Evolutionary conservation across 2,888 invertebrate genomes (phyloP).

Genomic region (Brassicogethes aeneus): DNA sequence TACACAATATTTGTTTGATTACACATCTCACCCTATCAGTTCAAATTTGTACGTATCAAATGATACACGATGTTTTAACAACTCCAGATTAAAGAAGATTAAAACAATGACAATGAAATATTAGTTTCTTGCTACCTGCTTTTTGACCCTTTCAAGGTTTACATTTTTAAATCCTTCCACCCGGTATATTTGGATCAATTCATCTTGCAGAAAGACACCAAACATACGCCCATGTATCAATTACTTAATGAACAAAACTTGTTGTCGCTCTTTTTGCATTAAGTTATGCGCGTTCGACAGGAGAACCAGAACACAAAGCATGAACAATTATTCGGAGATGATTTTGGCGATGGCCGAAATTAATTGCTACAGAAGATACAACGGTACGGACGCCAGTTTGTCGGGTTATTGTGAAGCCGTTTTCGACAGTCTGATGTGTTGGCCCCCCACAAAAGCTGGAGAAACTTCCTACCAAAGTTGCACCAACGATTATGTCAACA

Average conservation of each 20-base stretch:
- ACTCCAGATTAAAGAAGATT: too few relatives aligned
- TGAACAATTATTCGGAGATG: too few relatives aligned
- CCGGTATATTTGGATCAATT: too few relatives aligned
- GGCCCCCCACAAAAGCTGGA: conserved; percentile 42
- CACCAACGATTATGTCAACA: conserved; percentile 30
- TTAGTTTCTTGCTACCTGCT: background rate
- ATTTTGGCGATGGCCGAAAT: too few relatives aligned
- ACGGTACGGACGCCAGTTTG: background rate
- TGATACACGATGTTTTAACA: too few relatives aligned
- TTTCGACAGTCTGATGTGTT: conserved; percentile 49
- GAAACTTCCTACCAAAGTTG: conserved; percentile 38
- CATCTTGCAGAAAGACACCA: background rate
- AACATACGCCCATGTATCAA: conserved; percentile 13
- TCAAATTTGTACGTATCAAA: too few relatives aligned
- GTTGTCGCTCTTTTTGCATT: too few relatives aligned
- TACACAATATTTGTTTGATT: too few relatives aligned
- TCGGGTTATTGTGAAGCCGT: conserved; percentile 33
- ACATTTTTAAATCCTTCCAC: background rate
- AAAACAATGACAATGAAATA: background rate
- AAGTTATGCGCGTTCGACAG: too few relatives aligned
- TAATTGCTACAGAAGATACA: too few relatives aligned
- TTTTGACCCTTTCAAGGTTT: background rate
- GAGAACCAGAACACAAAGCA: too few relatives aligned
- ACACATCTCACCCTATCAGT: too few relatives aligned
- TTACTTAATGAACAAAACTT: conserved; percentile 7